These are phyloP conservation scores for Leuciscus waleckii DNA, from an alignment of 2,797 vertebrate species.

Conservation along the genomic window DNA sequence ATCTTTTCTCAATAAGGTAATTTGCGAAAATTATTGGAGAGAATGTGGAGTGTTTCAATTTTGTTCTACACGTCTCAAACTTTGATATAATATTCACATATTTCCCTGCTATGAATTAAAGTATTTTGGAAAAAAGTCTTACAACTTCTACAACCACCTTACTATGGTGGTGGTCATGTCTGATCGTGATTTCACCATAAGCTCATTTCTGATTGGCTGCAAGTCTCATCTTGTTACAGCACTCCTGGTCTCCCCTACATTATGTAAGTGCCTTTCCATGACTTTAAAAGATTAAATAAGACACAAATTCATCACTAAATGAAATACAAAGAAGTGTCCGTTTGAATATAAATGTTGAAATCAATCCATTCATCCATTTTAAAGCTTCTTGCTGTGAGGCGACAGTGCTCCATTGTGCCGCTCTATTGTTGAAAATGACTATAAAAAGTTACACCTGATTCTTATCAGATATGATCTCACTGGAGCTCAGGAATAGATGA, in stretches of 20 bases:
- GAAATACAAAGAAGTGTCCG: neutral
- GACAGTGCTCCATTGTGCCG: neutral
- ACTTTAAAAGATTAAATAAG: neutral
- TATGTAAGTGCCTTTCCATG: neutral
- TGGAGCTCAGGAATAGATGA: neutral
- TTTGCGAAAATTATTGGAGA: neutral
- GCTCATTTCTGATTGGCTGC: neutral
- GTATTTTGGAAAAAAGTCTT: neutral
- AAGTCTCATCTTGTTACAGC: neutral
- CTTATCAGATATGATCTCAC: neutral
- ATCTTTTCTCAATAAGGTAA: neutral
- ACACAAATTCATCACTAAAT: neutral
- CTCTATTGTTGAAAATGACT: neutral
- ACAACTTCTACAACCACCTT: neutral
- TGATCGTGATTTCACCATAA: neutral
- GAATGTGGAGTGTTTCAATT: neutral
- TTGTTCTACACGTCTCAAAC: neutral
- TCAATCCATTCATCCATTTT: neutral
- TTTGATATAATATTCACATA: neutral
- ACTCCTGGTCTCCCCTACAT: neutral
- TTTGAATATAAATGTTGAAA: conserved; percentile 9
- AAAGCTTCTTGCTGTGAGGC: neutral
- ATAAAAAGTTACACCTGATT: neutral
- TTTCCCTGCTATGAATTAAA: neutral
- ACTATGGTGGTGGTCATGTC: neutral